A percentile compares a stretch with the other conserved stretches of the same genome.
Evolutionary conservation across 2,113 vertebrate species (phyloP).

Genomic region (Isichthys henryi): DNA sequence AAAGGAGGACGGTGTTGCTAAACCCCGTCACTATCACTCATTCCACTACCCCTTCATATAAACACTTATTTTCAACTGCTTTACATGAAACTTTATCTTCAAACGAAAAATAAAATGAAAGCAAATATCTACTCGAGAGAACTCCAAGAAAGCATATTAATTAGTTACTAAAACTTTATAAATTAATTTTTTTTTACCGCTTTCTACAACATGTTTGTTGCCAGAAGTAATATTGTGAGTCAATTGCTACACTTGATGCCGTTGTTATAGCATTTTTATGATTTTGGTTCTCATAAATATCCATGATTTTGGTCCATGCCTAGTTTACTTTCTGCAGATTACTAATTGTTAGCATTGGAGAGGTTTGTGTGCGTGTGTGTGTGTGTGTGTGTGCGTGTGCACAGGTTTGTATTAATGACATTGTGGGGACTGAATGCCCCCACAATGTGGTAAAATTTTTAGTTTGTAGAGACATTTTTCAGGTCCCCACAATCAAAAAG

Average conservation of each 20-base stretch:
- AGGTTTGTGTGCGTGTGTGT: not conserved
- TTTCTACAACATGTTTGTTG: not conserved
- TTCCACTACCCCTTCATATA: not conserved
- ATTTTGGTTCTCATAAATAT: not conserved
- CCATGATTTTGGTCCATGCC: not conserved
- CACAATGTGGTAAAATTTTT: not conserved
- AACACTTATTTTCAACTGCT: not conserved
- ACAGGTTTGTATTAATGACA: no score
- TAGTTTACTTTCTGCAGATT: not conserved
- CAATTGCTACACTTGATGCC: not conserved
- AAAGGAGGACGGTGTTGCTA: slow-evolving; percentile 3
- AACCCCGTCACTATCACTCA: not conserved
- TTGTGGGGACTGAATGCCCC: not conserved
- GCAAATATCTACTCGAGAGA: not conserved
- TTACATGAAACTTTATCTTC: not conserved
- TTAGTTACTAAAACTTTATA: not conserved
- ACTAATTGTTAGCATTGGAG: not conserved
- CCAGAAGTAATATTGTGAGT: not conserved
- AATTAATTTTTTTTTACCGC: not conserved
- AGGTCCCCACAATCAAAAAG: not conserved
- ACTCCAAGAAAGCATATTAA: not conserved
- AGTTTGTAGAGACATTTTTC: not conserved
- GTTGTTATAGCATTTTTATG: not conserved
- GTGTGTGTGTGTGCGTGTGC: not conserved
- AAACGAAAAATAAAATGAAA: not conserved